Base-by-base conservation (phyloP, 2,797 vertebrate genomes). In the Octomys mimax region DNA sequence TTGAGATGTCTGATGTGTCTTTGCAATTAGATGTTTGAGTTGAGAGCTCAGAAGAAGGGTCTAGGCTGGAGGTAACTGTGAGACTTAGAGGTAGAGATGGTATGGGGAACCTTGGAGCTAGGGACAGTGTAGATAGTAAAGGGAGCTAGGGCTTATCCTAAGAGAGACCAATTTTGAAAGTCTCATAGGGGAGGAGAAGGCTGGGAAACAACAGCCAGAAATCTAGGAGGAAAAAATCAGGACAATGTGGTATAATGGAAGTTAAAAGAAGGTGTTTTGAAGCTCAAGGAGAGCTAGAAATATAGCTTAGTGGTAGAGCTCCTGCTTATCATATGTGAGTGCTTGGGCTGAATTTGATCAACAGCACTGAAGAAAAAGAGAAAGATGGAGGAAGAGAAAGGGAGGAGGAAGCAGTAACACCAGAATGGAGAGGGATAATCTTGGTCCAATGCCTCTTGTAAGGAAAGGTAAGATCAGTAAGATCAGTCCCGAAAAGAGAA, bases 161-260 rank as follows among this genome's bases (percentile, higher is more conserved):
- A 24, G 39, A 21, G 36, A 86, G 49, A 36, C 57, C 26, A 68
- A 75, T 59, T 91, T 91, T n/a, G 6, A 14, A 92, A 75, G 26
- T 57, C 75, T 85, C 52, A 54, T 64, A 80, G 59, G 54, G 42
- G 21, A 89, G 52, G 81, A 94, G 89, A 89, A 96, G 91, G 42
- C 64, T 66, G 54, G 61, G 57, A 61, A 86, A 61, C 8, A 90
- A 36, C 39, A 83, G 22, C 71, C 59, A 75, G n/a, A 57, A 94
- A 78, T 77, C 89, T 92, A 79, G 79, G 70, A 86, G 61, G 84
- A 64, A 62, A 64, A 66, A 79, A 73, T 49, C 46, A 88, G 73
- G 62, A 71, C 81, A 87, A 21, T 28, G 22, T 80, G 21, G n/a
- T 92, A 21, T 39, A 22, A 62, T 84, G 66, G 71, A 92, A 87